phyloP scores from a whole-genome alignment of 2,113 vertebrate genomes.

The Pseudolaguvia tuberculata region DNA sequence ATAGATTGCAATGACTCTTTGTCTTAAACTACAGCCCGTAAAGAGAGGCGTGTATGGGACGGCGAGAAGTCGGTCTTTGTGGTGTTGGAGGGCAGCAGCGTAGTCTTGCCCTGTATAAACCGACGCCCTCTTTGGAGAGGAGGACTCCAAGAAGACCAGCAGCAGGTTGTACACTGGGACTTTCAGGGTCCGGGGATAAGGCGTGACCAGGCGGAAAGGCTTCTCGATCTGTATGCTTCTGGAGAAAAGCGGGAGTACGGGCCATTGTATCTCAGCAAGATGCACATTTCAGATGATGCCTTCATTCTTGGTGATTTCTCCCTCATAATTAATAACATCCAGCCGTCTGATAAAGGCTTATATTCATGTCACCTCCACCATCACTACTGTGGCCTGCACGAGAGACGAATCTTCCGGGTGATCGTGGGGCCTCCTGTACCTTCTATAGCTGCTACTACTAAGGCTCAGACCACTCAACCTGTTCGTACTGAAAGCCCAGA shows the following conservation, averaged over 20 bases:
- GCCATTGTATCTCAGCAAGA: slow-evolving; percentile 73
- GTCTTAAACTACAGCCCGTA: slow-evolving; percentile 62
- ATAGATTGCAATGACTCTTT: not conserved
- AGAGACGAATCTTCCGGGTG: slow-evolving; percentile 83
- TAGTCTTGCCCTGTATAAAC: slow-evolving; percentile 82
- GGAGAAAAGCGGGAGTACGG: slow-evolving; percentile 85
- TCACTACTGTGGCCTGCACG: slow-evolving; percentile 91
- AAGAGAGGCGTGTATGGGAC: slow-evolving; percentile 74
- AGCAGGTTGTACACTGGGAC: slow-evolving; percentile 97
- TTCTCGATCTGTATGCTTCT: slow-evolving; percentile 88
- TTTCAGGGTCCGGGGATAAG: slow-evolving; percentile 84
- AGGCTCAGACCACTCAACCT: slow-evolving; percentile 47
- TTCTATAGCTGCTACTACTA: slow-evolving; percentile 47
- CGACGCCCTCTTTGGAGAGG: slow-evolving; percentile 83
- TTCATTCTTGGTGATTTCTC: slow-evolving; percentile 89
- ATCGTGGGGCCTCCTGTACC: slow-evolving; percentile 61
- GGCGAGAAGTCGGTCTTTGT: slow-evolving; percentile 81
- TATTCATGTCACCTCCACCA: slow-evolving; percentile 95
- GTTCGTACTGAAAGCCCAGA: slow-evolving; percentile 44
- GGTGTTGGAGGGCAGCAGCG: slow-evolving; percentile 72
- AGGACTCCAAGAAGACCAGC: slow-evolving; percentile 80
- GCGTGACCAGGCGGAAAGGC: slow-evolving; percentile 82
- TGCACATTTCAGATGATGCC: slow-evolving; percentile 75
- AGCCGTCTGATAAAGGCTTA: slow-evolving; percentile 77
- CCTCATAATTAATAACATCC: slow-evolving; percentile 69